Evolutionary conservation across 2,797 vertebrate species (phyloP).

Genomic region (Notamacropus eugenii): DNA sequence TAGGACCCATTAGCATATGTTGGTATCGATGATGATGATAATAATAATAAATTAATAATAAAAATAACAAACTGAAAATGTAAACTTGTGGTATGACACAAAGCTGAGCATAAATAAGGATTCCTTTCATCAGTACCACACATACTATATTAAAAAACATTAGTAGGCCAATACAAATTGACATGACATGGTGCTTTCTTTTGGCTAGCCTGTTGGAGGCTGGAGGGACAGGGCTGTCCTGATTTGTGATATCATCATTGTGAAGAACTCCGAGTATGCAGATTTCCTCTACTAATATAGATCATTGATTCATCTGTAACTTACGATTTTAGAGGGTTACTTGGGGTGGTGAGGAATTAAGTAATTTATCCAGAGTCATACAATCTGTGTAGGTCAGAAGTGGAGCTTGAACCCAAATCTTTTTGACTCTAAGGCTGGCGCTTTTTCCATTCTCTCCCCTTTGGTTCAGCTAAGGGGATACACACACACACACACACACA

Average conservation of each 20-base stretch:
- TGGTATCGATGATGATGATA: neutral
- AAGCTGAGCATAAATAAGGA: constrained; percentile 9
- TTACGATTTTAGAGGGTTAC: no score
- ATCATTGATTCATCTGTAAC: no score
- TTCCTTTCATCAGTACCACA: constrained; percentile 4
- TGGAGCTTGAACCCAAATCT: no score
- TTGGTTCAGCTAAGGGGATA: neutral
- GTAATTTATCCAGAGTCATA: no score
- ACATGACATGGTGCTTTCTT: neutral
- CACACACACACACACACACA: neutral
- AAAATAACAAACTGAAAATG: neutral
- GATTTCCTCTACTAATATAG: no score
- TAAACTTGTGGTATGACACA: neutral
- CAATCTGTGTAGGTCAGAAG: no score
- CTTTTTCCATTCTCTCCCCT: no score
- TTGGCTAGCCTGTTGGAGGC: neutral
- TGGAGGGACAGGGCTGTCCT: neutral
- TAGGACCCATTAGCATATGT: neutral
- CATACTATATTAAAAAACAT: neutral
- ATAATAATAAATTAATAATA: neutral
- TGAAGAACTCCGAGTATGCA: no score
- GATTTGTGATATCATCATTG: neutral
- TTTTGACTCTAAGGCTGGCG: no score
- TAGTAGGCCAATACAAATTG: constrained; percentile 1
- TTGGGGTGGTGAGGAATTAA: no score